These are phyloP conservation scores for Stenotaenia linearis DNA, from an alignment of 2,888 invertebrate genomes.

Conservation along the genomic window DNA sequence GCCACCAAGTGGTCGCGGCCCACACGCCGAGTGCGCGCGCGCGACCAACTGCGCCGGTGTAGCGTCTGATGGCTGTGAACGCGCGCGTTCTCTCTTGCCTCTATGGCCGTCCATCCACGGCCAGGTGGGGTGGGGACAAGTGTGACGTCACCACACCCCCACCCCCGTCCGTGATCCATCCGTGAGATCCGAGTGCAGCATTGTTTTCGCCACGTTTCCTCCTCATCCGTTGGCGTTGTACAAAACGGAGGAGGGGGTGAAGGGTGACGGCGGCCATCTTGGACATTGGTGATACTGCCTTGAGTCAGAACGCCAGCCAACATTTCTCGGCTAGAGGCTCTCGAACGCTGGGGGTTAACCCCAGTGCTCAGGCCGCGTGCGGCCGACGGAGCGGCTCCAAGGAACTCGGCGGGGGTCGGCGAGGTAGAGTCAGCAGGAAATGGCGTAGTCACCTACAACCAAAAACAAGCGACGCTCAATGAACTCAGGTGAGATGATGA, in stretches of 20 bases:
- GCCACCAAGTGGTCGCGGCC: conserved; percentile 16
- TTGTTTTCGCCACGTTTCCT: neutral
- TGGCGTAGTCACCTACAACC: conserved; percentile 40
- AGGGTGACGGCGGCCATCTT: conserved; percentile 40
- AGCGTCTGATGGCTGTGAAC: conserved; percentile 26
- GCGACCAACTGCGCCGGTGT: conserved; percentile 26
- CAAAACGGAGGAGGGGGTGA: neutral
- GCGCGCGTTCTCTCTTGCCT: conserved; percentile 12
- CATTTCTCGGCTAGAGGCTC: conserved; percentile 96
- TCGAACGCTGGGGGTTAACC: conserved; percentile 97
- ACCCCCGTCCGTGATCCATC: conserved; percentile 16
- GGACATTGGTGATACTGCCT: conserved; percentile 37
- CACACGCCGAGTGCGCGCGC: conserved; percentile 16
- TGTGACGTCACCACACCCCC: conserved; percentile 5
- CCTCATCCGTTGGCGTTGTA: neutral
- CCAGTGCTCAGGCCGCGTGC: conserved; percentile 95
- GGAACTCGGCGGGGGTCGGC: conserved; percentile 35
- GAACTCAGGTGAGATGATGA: neutral
- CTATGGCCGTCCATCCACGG: conserved; percentile 8
- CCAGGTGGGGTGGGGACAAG: conserved; percentile 16
- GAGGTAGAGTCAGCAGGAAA: conserved; percentile 39
- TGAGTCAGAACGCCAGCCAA: conserved; percentile 58
- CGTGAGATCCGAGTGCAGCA: conserved; percentile 11
- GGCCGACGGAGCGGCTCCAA: conserved; percentile 53
- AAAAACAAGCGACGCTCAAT: conserved; percentile 1